These are phyloP conservation scores for Bombus sibiricus DNA, from an alignment of 1,140 invertebrate species.

Conservation along the genomic window DNA sequence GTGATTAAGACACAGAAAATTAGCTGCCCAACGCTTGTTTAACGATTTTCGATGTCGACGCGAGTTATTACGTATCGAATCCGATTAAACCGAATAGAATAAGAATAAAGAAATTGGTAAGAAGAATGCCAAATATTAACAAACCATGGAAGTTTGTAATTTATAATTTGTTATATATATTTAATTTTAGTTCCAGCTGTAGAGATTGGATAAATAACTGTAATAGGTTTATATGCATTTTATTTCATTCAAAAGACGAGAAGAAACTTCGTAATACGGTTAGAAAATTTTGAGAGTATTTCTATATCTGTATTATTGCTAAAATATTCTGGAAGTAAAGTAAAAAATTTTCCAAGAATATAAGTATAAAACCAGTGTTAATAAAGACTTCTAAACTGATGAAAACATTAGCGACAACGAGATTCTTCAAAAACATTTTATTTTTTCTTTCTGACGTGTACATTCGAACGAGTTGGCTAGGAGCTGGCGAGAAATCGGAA, in stretches of 20 bases:
- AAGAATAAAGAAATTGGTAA: too few relatives aligned
- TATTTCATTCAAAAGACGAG: not conserved
- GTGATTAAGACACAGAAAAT: not conserved
- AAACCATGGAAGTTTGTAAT: too few relatives aligned
- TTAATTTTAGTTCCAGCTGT: too few relatives aligned
- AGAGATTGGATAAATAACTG: too few relatives aligned
- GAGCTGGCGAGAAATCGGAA: slow-evolving; percentile 41
- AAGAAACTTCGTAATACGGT: not conserved
- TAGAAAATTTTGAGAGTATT: not conserved
- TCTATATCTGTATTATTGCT: not conserved
- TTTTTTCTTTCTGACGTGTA: slow-evolving; percentile 10
- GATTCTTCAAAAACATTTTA: slow-evolving; percentile 31
- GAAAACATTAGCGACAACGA: not conserved
- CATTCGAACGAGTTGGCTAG: slow-evolving; percentile 15
- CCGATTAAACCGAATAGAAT: too few relatives aligned
- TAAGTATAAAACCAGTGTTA: not conserved
- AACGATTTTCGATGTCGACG: too few relatives aligned
- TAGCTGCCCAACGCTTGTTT: not conserved
- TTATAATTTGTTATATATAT: too few relatives aligned
- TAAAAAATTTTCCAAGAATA: not conserved
- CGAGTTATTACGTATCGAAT: too few relatives aligned
- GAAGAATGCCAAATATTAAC: too few relatives aligned
- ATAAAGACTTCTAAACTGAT: not conserved
- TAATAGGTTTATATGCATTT: not conserved
- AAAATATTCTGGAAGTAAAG: not conserved